phyloP scores from a whole-genome alignment of 2,113 vertebrate genomes.

The Lethenteron camtschaticum region DNA sequence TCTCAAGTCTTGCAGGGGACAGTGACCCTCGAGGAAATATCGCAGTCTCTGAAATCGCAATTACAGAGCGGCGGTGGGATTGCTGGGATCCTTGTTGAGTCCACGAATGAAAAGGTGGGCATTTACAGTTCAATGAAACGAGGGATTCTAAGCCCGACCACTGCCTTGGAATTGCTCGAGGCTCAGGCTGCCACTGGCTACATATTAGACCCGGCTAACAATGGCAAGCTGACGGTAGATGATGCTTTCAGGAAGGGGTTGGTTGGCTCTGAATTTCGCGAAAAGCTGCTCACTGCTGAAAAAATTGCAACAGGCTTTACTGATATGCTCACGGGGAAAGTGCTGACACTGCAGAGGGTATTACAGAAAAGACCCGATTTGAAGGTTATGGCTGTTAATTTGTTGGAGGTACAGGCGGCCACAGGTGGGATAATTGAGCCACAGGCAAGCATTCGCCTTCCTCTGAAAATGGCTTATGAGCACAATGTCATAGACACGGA shows the following conservation, averaged over 20 bases:
- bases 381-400: neutral
- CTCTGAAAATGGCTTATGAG: neutral
- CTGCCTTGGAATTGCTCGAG: slow-evolving; percentile 1
- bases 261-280: neutral
- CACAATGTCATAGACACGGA: neutral
- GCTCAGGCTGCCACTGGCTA: slow-evolving; percentile 2
- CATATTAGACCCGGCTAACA: neutral
- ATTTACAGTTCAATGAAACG: neutral
- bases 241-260: neutral
- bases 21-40: neutral
- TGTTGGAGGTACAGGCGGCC: neutral
- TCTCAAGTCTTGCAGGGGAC: neutral
- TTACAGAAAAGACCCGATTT: neutral
- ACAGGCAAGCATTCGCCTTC: neutral
- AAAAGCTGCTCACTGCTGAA: neutral
- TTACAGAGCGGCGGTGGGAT: neutral
- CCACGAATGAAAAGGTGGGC: slow-evolving; percentile 4
- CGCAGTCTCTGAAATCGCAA: neutral
- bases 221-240: neutral
- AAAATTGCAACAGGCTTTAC: neutral
- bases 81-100: slow-evolving; percentile 2
- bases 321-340: neutral
- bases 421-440: slow-evolving; percentile 1
- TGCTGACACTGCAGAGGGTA: neutral
- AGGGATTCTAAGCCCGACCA: neutral